Conservation (phyloP, 2,797 vertebrate genomes). For the Poeciliopsis gracilis region DNA sequence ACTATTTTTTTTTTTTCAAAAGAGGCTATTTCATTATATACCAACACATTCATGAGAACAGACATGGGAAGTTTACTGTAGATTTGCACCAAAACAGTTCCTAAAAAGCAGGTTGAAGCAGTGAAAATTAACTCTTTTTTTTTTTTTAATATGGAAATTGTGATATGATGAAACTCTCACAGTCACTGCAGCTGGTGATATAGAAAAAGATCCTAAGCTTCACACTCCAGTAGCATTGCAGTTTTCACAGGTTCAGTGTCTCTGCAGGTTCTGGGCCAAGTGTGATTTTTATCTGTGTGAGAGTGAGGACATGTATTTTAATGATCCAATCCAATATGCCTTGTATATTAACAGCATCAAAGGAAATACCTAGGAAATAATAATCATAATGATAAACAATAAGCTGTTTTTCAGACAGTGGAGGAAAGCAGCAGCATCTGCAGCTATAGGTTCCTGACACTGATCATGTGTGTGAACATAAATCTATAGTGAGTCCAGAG, state of each 20-base stretch:
- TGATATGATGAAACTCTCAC: constrained; percentile 22
- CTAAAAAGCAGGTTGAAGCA: neutral
- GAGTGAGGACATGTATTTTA: constrained; percentile 18
- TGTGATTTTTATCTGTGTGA: constrained; percentile 30
- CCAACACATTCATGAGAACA: neutral
- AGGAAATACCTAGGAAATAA: neutral
- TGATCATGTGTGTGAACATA: constrained; percentile 53
- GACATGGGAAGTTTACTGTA: neutral
- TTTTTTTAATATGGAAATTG: neutral
- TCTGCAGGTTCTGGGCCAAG: constrained; percentile 42
- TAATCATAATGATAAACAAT: constrained; percentile 14
- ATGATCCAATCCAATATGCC: constrained; percentile 13
- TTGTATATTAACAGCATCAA: constrained; percentile 22
- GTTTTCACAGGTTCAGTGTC: constrained; percentile 56
- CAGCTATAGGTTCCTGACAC: constrained; percentile 43
- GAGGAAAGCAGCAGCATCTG: constrained; percentile 16
- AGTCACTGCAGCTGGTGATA: constrained; percentile 18
- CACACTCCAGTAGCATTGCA: constrained; percentile 44
- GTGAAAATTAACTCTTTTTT: neutral
- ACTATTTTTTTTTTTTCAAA: neutral
- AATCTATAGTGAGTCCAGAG: constrained; percentile 61
- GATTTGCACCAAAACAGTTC: neutral
- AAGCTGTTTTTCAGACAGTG: constrained; percentile 17
- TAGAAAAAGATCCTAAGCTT: constrained; percentile 35
- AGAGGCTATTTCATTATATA: neutral